phyloP scores from a whole-genome alignment of 1,140 invertebrate species.

The Atta colombica region DNA sequence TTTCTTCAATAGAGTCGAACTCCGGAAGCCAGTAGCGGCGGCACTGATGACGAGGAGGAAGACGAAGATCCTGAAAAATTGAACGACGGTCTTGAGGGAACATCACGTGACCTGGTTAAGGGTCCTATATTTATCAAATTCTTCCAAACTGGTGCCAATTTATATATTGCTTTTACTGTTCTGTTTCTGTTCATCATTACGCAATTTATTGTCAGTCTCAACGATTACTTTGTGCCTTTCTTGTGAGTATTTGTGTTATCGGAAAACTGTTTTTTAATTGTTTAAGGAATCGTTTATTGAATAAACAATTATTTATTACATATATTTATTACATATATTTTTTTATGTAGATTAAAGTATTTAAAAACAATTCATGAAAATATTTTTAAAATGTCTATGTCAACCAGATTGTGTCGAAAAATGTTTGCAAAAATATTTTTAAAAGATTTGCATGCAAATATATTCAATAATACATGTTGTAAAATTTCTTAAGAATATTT shows the following conservation, averaged over 20 bases:
- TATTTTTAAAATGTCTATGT: no score
- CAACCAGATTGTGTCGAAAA: no score
- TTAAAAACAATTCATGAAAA: no score
- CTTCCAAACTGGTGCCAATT: constrained; percentile 88
- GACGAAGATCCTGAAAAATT: constrained; percentile 86
- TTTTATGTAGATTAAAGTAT: background rate
- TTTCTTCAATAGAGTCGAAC: constrained; percentile 79
- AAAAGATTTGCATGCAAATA: no score
- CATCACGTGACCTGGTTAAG: constrained; percentile 88
- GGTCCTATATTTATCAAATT: constrained; percentile 89
- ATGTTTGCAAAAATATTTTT: no score
- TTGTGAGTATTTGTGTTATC: constrained; percentile 85
- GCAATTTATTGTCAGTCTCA: constrained; percentile 89
- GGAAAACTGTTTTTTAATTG: background rate
- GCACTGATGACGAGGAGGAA: constrained; percentile 87
- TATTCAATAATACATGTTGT: no score
- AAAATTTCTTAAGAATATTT: no score
- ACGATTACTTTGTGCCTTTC: constrained; percentile 90
- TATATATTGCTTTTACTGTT: constrained; percentile 86
- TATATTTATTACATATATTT: background rate
- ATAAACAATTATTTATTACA: background rate
- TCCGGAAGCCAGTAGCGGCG: constrained; percentile 77
- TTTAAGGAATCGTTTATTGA: background rate
- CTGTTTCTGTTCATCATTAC: constrained; percentile 87
- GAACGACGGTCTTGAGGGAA: constrained; percentile 87